Evolutionary conservation across 2,888 invertebrate genomes (phyloP).

Genomic region (Tuberolachnus salignus): DNA sequence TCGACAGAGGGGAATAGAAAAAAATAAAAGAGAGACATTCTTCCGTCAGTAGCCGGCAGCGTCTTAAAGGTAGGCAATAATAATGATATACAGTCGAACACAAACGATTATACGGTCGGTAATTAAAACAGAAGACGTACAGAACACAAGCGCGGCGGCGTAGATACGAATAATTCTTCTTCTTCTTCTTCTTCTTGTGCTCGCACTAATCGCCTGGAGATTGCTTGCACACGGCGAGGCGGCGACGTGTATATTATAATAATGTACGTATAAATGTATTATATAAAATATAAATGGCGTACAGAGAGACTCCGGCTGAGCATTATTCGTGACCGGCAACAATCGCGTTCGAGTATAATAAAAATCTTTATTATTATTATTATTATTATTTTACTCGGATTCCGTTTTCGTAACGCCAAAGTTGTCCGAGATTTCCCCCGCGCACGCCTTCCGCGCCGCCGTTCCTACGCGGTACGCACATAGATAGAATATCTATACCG

Average conservation of each 20-base stretch:
- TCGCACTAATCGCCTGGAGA: conserved; percentile 27
- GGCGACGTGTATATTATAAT: too few species aligned
- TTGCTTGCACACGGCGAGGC: background rate
- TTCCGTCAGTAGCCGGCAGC: too few species aligned
- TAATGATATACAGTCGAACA: too few species aligned
- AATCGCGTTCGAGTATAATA: conserved; percentile 34
- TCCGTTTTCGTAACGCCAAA: conserved; percentile 14
- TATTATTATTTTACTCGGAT: conserved; percentile 7
- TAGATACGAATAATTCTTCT: background rate
- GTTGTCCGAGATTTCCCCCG: conserved; percentile 22
- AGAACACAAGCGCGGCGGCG: too few species aligned
- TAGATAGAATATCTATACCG: background rate
- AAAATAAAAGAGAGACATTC: too few species aligned
- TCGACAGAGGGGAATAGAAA: too few species aligned
- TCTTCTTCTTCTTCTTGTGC: background rate
- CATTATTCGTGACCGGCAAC: conserved; percentile 33
- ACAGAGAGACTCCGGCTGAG: background rate
- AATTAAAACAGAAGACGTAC: too few species aligned
- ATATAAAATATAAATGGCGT: too few species aligned
- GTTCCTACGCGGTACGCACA: background rate
- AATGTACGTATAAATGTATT: too few species aligned
- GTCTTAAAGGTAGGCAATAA: too few species aligned
- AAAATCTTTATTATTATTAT: conserved; percentile 4
- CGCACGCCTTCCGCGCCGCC: background rate
- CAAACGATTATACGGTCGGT: too few species aligned